These are phyloP conservation scores for Drosophila nasuta DNA, from an alignment of 1,140 invertebrate genomes.

Conservation along the genomic window DNA sequence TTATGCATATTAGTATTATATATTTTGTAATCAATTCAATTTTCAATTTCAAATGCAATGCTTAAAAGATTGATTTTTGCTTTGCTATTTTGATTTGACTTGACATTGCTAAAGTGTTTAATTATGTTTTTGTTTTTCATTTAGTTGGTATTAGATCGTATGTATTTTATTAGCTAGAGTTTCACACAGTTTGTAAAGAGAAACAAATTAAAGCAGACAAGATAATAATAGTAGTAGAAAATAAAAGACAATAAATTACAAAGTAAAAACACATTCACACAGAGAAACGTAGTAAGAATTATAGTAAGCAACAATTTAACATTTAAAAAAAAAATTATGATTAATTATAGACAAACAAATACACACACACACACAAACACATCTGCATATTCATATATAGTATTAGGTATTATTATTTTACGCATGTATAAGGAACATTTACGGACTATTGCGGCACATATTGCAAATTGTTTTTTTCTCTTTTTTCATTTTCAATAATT, in stretches of 20 bases:
- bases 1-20: background rate
- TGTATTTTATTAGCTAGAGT: conserved; percentile 14
- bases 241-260: conserved; percentile 37
- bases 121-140: conserved; percentile 1
- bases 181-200: background rate
- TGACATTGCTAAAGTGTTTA: conserved; percentile 26
- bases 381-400: conserved; percentile 31
- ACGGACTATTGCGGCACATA: conserved; percentile 77
- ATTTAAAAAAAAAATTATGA: conserved; percentile 20
- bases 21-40: conserved; percentile 25
- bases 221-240: conserved; percentile 4
- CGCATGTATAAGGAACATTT: conserved; percentile 75
- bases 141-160: background rate
- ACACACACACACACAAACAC: conserved; percentile 2
- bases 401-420: conserved; percentile 24
- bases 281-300: conserved; percentile 51
- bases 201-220: background rate
- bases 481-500: background rate
- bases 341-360: conserved; percentile 28
- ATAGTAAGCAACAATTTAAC: conserved; percentile 60
- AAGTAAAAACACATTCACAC: conserved; percentile 33
- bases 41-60: conserved; percentile 55
- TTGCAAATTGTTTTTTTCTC: conserved; percentile 58
- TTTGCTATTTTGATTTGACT: conserved; percentile 33
- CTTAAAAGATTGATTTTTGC: conserved; percentile 17